Base-by-base conservation (phyloP, 1,140 invertebrate species). In the Colletes latitarsis region DNA sequence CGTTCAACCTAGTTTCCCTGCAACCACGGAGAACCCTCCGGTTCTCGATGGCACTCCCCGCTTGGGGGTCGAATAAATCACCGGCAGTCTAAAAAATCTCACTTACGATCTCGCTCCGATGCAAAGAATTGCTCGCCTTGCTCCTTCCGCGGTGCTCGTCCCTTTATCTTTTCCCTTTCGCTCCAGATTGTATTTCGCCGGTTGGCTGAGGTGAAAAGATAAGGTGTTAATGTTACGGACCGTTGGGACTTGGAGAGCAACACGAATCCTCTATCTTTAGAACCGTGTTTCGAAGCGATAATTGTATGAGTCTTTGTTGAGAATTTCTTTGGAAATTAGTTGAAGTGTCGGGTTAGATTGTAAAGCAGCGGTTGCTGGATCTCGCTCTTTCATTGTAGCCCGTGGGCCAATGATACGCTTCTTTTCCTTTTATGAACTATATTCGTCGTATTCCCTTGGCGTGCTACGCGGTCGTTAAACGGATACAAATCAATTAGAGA, bases 171-270 rank as follows among this genome's bases (percentile, higher is more conserved):
- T 68, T 86, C 69, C 72, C 73, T 68, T 52, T 69, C 74, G n/a
- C 39, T 43, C 67, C 15, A 62, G 53, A 81, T 57, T 77, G 87
- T 88, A 88, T 89, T 88, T 87, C 85, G 81, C 69, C 69, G 78
- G 82, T 85, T 76, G 83, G 81, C 80, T 84, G 83, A 82, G 74
- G 66, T 79, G 82, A 82, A 83, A 85, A 89, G 90, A 91, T 90
- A 90, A 90, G 88, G 83, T 82, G 83, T 84, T 90, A 91, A 91
- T 91, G 88, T 89, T 86, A 88, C 84, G 62, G 83, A 85, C 86
- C 84, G 89, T 90, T 90, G 88, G 14, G 21, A 49, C 15, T 71
- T 46, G 1, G 8, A 8, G 15, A 9, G 10, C 19, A 41, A 62
- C 70, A 52, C 21, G 57, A 2, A 8, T 43, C 8, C 4, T 4